These are phyloP conservation scores for Glomeris marginata DNA, from an alignment of 2,888 invertebrate genomes.

Conservation along the genomic window DNA sequence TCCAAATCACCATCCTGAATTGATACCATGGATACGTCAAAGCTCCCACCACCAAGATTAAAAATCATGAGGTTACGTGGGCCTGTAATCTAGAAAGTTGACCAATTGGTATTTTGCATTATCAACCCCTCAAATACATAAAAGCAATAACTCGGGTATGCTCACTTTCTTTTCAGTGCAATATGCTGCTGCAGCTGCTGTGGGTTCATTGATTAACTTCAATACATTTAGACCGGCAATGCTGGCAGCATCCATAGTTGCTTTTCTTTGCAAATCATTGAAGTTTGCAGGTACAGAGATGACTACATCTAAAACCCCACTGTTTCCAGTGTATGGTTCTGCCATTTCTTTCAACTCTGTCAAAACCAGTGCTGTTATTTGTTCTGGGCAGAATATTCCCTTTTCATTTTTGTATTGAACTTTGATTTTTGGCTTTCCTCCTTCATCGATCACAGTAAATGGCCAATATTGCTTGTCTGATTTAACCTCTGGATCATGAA, in stretches of 20 bases:
- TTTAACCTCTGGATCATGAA: conserved; percentile 34
- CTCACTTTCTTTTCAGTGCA: conserved; percentile 41
- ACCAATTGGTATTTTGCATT: background rate
- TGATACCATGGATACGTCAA: conserved; percentile 86
- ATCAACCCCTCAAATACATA: no score
- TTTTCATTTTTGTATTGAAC: conserved; percentile 49
- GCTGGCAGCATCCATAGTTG: conserved; percentile 37
- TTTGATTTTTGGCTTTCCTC: conserved; percentile 37
- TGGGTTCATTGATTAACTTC: conserved; percentile 35
- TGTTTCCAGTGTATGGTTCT: conserved; percentile 71
- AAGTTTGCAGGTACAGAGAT: no score
- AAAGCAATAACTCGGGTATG: no score
- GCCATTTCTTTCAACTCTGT: conserved; percentile 88
- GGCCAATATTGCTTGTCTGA: conserved; percentile 49
- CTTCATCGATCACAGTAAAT: conserved; percentile 27
- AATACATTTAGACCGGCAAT: conserved; percentile 34
- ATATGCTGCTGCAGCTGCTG: conserved; percentile 64
- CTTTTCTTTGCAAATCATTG: no score
- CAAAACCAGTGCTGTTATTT: conserved; percentile 49
- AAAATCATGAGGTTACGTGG: conserved; percentile 41
- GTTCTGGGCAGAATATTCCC: conserved; percentile 43
- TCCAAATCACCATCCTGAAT: conserved; percentile 91
- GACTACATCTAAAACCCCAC: conserved; percentile 48
- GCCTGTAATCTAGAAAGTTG: conserved; percentile 5
- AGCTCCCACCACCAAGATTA: conserved; percentile 71